phyloP scores from a whole-genome alignment of 2,113 vertebrate species.

The Castor canadensis region DNA sequence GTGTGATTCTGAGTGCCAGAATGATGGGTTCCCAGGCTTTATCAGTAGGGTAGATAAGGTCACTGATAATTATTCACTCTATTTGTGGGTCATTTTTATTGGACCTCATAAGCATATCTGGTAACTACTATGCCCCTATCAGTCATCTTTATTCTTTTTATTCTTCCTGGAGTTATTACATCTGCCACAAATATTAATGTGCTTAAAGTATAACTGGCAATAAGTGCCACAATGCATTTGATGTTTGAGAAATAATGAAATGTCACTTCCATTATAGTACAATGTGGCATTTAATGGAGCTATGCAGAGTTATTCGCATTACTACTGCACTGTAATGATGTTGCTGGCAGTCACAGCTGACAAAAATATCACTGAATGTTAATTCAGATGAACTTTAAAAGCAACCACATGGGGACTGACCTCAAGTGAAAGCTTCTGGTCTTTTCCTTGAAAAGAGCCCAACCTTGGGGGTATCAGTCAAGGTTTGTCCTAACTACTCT shows the following conservation, averaged over 20 bases:
- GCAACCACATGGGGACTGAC: slow-evolving; percentile 72
- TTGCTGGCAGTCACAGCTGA: slow-evolving; percentile 79
- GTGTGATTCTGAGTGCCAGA: neutral
- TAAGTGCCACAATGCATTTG: slow-evolving; percentile 57
- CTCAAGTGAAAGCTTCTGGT: slow-evolving; percentile 79
- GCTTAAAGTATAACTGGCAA: slow-evolving; percentile 61
- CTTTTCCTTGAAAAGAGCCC: slow-evolving; percentile 72
- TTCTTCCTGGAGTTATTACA: slow-evolving; percentile 47
- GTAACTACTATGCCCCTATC: neutral
- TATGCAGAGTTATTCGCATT: slow-evolving; percentile 80
- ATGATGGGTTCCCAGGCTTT: neutral
- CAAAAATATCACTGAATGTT: slow-evolving; percentile 82
- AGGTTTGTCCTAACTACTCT: slow-evolving; percentile 50
- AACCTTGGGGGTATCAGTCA: slow-evolving; percentile 67
- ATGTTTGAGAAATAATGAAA: slow-evolving; percentile 82
- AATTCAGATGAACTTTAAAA: slow-evolving; percentile 85
- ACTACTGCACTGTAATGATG: slow-evolving; percentile 75
- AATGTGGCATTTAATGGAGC: slow-evolving; percentile 83
- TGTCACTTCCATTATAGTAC: slow-evolving; percentile 83
- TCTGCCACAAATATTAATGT: slow-evolving; percentile 71
- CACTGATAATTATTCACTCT: slow-evolving; percentile 46
- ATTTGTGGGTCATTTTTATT: slow-evolving; percentile 31
- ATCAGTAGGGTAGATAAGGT: slow-evolving; percentile 34
- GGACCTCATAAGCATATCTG: slow-evolving; percentile 15
- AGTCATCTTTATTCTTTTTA: neutral